Conservation (phyloP, 1,140 invertebrate species). For the Caerostris darwini region DNA sequence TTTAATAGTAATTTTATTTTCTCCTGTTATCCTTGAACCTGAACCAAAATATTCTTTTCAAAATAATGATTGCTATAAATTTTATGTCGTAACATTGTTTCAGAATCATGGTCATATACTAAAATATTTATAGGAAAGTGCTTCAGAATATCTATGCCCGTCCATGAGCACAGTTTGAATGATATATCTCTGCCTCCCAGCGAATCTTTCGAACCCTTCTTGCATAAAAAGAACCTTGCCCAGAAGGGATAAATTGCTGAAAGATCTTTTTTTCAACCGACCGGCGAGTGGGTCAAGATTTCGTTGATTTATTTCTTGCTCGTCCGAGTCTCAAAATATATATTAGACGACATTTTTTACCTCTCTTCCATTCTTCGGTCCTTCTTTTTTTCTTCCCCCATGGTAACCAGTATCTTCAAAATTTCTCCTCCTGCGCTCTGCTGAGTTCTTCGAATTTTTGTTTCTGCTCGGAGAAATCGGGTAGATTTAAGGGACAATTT, state of each 20-base stretch:
- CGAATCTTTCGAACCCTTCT: neutral
- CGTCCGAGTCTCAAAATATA: slow-evolving; percentile 27
- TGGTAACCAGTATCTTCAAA: slow-evolving; percentile 45
- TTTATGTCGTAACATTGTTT: too few relatives aligned
- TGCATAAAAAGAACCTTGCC: slow-evolving; percentile 35
- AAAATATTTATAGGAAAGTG: too few relatives aligned
- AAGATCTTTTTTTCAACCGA: neutral
- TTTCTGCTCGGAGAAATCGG: neutral
- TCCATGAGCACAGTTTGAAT: neutral
- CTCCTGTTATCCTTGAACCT: too few relatives aligned
- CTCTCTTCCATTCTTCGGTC: neutral
- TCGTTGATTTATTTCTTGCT: slow-evolving; percentile 40
- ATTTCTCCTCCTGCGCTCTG: neutral
- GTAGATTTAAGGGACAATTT: neutral
- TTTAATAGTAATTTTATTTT: too few relatives aligned
- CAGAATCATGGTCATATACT: too few relatives aligned
- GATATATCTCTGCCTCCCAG: slow-evolving; percentile 20
- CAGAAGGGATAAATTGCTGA: slow-evolving; percentile 35
- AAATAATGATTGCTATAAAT: too few relatives aligned
- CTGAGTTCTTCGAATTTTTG: slow-evolving; percentile 45
- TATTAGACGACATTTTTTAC: slow-evolving; percentile 44
- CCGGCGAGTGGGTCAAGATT: slow-evolving; percentile 47
- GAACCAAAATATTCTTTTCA: too few relatives aligned
- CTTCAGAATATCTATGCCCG: neutral
- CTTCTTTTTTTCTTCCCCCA: neutral